Evolutionary conservation across 2,113 vertebrate genomes (phyloP).

Genomic region (Poeciliopsis retropinna): DNA sequence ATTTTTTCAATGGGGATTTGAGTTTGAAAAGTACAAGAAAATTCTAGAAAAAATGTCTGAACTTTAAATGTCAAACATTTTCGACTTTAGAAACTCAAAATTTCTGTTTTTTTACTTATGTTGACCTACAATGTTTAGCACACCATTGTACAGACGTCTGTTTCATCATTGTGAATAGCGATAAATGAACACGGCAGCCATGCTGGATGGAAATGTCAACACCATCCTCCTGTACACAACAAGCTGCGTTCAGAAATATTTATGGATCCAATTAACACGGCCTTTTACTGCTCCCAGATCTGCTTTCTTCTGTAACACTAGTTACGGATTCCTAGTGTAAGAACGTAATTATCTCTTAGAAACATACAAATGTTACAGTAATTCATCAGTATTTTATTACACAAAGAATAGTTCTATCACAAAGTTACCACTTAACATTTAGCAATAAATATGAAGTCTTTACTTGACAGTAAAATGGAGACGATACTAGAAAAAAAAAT

Average conservation of each 20-base stretch:
- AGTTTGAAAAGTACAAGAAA: too few relatives aligned
- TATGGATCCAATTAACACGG: conserved; percentile 39
- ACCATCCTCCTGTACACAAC: conserved; percentile 44
- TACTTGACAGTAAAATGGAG: conserved; percentile 67
- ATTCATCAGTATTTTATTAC: conserved; percentile 78
- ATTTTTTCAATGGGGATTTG: too few relatives aligned
- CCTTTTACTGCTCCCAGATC: not conserved
- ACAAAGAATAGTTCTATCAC: conserved; percentile 79
- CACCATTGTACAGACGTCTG: not conserved
- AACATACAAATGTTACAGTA: conserved; percentile 27
- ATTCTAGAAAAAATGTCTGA: too few relatives aligned
- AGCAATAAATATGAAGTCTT: conserved; percentile 79
- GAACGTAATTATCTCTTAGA: not conserved
- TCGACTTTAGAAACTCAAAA: too few relatives aligned
- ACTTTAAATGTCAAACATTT: too few relatives aligned
- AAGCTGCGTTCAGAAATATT: conserved; percentile 47
- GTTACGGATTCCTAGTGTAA: not conserved
- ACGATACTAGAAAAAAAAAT: conserved; percentile 51
- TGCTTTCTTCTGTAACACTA: not conserved
- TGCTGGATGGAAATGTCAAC: conserved; percentile 56
- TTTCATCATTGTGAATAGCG: conserved; percentile 15
- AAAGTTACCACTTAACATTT: conserved; percentile 79
- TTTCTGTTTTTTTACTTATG: too few relatives aligned
- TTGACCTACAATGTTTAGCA: too few relatives aligned
- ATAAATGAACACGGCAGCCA: conserved; percentile 26